Percentiles rank a stretch among this genome's conserved stretches.
These are phyloP conservation scores for Corynorhinus townsendii DNA, from an alignment of 2,113 vertebrate species.

Conservation along the genomic window DNA sequence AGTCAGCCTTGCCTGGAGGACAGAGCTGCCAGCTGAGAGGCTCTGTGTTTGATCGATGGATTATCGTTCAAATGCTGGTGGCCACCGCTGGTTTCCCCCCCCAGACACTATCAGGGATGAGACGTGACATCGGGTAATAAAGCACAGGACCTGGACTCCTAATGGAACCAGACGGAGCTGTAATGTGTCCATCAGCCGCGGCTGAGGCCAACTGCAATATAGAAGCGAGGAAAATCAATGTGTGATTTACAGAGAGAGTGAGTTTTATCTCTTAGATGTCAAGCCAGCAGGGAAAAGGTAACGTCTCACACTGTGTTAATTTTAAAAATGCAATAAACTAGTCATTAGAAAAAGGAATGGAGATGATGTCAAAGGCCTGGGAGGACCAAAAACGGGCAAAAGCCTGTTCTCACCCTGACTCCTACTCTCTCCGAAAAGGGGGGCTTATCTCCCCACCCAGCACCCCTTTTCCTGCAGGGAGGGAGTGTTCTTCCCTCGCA, in stretches of 20 bases:
- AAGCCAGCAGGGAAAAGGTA: background rate
- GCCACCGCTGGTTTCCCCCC: background rate
- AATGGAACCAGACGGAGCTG: background rate
- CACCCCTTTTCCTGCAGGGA: background rate
- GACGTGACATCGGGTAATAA: background rate
- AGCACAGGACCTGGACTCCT: background rate
- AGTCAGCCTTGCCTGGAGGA: background rate
- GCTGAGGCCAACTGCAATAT: background rate
- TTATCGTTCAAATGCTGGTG: background rate
- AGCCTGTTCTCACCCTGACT: accelerated
- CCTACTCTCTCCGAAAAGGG: accelerated
- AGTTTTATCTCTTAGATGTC: background rate
- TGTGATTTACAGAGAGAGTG: background rate
- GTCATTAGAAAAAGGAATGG: background rate
- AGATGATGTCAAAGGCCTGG: accelerated
- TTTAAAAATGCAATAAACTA: constrained; percentile 20
- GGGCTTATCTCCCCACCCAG: background rate
- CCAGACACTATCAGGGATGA: background rate
- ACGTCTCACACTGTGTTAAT: background rate
- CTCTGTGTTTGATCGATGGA: background rate
- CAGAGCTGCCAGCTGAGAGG: background rate
- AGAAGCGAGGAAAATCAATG: background rate
- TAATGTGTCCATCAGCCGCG: accelerated
- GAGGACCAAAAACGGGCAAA: no score
- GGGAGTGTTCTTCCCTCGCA: accelerated